phyloP scores from a whole-genome alignment of 1,140 invertebrate species.

The Gryon sp. region DNA sequence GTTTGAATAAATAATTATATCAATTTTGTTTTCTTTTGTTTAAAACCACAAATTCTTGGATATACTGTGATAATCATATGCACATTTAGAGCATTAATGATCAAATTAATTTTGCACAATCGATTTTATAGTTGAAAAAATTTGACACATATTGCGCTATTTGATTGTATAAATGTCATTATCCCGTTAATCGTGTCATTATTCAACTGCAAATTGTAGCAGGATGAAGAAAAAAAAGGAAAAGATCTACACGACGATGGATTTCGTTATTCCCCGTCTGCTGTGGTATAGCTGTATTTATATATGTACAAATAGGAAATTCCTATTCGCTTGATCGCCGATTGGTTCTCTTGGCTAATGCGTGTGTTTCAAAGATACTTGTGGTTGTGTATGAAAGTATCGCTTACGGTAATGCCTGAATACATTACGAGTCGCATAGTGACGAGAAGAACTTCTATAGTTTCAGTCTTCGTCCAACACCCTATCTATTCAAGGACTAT shows the following conservation, averaged over 20 bases:
- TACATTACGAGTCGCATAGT: conserved; percentile 52
- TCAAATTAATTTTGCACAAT: conserved; percentile 38
- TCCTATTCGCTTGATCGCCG: conserved; percentile 47
- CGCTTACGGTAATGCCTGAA: conserved; percentile 65
- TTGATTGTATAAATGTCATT: conserved; percentile 52
- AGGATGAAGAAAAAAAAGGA: conserved; percentile 26
- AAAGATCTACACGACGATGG: too few species aligned
- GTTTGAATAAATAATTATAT: too few species aligned
- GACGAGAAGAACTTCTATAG: conserved; percentile 55
- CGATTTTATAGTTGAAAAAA: conserved; percentile 17
- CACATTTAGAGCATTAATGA: not conserved
- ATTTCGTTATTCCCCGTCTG: conserved; percentile 42
- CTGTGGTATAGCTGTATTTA: not conserved
- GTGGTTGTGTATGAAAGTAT: conserved; percentile 59
- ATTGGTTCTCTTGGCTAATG: conserved; percentile 51
- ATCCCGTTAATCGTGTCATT: conserved; percentile 54
- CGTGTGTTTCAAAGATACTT: conserved; percentile 39
- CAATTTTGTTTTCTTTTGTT: not conserved
- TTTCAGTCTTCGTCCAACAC: conserved; percentile 60
- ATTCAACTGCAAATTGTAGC: conserved; percentile 57
- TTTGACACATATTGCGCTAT: conserved; percentile 34
- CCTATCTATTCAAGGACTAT: conserved; percentile 59
- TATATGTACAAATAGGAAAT: conserved; percentile 49
- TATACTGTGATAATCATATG: not conserved
- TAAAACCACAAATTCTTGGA: not conserved